phyloP scores from a whole-genome alignment of 1,140 invertebrate genomes.

The Drosophila burlai region DNA sequence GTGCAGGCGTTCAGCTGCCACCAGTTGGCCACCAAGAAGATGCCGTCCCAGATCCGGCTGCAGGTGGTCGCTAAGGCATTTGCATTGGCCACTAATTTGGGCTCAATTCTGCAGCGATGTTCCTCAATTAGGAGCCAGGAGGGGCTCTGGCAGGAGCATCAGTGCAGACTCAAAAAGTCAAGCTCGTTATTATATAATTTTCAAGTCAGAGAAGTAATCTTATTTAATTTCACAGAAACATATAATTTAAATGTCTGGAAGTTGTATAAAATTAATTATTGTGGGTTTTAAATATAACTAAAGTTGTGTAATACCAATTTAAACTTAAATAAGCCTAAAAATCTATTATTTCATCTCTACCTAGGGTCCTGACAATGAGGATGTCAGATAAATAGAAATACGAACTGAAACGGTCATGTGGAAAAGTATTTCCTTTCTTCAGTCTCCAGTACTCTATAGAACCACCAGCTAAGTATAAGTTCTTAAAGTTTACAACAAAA shows the following conservation, averaged over 20 bases:
- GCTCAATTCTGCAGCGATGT: conserved; percentile 26
- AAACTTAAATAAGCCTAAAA: too few species aligned
- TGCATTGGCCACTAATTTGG: conserved; percentile 44
- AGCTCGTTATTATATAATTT: conserved; percentile 21
- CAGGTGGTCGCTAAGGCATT: conserved; percentile 41
- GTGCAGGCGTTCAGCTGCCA: conserved; percentile 30
- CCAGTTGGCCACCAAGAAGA: conserved; percentile 35
- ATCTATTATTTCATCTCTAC: background rate
- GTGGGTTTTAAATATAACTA: background rate
- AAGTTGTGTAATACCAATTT: background rate
- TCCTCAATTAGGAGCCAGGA: conserved; percentile 34
- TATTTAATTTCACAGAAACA: background rate
- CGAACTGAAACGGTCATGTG: conserved; percentile 9
- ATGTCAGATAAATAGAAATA: conserved; percentile 17
- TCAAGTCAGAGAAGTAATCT: conserved; percentile 8
- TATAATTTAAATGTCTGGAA: background rate
- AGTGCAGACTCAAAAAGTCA: background rate
- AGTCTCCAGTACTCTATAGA: background rate
- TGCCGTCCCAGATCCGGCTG: conserved; percentile 26
- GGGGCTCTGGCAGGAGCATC: background rate
- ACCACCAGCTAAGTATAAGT: conserved; percentile 29
- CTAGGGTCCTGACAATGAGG: background rate
- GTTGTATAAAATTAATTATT: background rate
- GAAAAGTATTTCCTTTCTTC: conserved; percentile 19
- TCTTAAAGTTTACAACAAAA: conserved; percentile 48